phyloP scores from a whole-genome alignment of 2,113 vertebrate species.

The Catagonus wagneri region DNA sequence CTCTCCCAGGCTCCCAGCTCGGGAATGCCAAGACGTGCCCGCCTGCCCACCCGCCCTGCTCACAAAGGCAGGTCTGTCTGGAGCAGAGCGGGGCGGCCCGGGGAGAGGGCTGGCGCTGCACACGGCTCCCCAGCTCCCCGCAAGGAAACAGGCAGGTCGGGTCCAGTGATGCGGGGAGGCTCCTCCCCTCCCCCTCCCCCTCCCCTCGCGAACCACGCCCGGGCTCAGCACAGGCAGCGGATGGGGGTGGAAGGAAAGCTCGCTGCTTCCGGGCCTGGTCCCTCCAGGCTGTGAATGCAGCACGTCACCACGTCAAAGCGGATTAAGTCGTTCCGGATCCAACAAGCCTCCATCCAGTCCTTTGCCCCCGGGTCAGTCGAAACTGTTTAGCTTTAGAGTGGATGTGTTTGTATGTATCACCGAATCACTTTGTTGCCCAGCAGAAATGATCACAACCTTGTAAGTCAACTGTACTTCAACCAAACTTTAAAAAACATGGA shows the following conservation, averaged over 20 bases:
- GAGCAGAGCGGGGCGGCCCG: not conserved
- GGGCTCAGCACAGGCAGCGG: not conserved
- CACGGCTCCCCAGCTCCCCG: not conserved
- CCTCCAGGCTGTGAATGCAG: not conserved
- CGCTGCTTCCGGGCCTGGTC: not conserved
- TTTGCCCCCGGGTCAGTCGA: not conserved
- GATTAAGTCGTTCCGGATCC: not conserved
- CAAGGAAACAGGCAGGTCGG: constrained; percentile 32
- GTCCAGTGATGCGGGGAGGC: not conserved
- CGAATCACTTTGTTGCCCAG: too few species aligned
- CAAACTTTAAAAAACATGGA: too few species aligned
- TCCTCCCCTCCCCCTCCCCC: too few species aligned
- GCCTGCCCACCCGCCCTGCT: not conserved
- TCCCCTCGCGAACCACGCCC: not conserved
- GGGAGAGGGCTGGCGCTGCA: not conserved
- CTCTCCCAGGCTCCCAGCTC: not conserved
- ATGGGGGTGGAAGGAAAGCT: not conserved
- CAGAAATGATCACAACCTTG: too few species aligned
- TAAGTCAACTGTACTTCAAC: too few species aligned
- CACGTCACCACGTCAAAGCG: not conserved
- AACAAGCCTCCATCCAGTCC: not conserved
- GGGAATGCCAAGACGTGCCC: not conserved
- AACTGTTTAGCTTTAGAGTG: not conserved
- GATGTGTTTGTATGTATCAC: too few species aligned
- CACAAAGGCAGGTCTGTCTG: constrained; percentile 67